phyloP scores from a whole-genome alignment of 2,888 invertebrate species.

The Apamea epomidion region DNA sequence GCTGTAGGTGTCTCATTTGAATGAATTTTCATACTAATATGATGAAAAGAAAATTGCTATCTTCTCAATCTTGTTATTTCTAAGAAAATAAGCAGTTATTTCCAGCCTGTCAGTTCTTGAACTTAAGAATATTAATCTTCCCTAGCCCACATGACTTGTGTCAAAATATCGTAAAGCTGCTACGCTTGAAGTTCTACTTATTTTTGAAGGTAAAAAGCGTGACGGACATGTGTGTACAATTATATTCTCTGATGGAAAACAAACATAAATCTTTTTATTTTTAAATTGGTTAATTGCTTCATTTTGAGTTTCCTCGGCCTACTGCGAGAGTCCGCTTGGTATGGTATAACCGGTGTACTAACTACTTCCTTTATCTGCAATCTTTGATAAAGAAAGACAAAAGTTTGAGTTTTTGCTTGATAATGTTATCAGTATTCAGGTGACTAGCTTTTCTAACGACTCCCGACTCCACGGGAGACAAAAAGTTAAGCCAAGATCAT shows the following conservation, averaged over 20 bases:
- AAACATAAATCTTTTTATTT: constrained; percentile 38
- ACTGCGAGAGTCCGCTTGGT: not conserved
- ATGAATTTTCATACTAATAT: constrained; percentile 23
- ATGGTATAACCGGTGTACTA: constrained; percentile 19
- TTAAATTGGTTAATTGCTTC: constrained; percentile 53
- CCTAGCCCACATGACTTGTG: not conserved
- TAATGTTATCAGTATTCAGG: not conserved
- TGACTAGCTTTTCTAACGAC: not conserved
- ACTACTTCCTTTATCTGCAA: constrained; percentile 21
- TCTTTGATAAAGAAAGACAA: constrained; percentile 2
- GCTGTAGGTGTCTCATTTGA: constrained; percentile 19
- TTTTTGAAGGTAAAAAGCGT: constrained; percentile 58
- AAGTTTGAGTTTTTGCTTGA: not conserved
- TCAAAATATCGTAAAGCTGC: constrained; percentile 37
- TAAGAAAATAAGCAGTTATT: constrained; percentile 13
- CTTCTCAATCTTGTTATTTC: not conserved
- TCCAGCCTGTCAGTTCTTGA: constrained; percentile 17
- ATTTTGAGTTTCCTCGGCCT: constrained; percentile 33
- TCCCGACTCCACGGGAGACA: not conserved
- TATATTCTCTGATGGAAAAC: constrained; percentile 47
- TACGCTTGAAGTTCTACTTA: constrained; percentile 36
- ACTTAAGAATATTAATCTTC: constrained; percentile 13
- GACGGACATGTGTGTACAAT: constrained; percentile 45
- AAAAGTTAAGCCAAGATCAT: constrained; percentile 6
- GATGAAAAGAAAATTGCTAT: constrained; percentile 9